phyloP scores from a whole-genome alignment of 1,140 invertebrate genomes.

The Drosophila nebulosa region DNA sequence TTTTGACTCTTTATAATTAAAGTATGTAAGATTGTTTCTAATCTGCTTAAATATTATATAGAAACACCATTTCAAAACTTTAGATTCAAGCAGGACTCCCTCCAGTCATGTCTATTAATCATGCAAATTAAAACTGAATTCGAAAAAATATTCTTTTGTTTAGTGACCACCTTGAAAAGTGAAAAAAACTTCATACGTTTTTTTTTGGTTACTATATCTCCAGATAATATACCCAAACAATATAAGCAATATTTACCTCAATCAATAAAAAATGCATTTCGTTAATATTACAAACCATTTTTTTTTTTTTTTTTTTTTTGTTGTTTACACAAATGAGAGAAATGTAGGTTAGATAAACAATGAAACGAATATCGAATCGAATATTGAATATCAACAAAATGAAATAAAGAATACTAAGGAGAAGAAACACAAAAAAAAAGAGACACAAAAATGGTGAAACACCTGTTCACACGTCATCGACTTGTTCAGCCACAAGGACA shows the following conservation, averaged over 20 bases:
- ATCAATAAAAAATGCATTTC: neutral
- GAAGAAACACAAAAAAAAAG: neutral
- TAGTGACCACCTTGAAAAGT: too few relatives aligned
- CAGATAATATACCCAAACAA: neutral
- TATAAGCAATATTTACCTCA: neutral
- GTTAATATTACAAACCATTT: neutral
- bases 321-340: neutral
- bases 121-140: too few relatives aligned
- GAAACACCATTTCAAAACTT: too few relatives aligned
- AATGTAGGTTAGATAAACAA: constrained; percentile 1
- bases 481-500: neutral
- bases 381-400: neutral
- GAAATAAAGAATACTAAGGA: neutral
- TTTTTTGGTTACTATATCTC: neutral
- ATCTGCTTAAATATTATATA: too few relatives aligned
- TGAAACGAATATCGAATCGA: neutral
- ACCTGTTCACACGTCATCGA: neutral
- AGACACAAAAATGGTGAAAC: neutral
- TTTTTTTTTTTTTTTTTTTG: neutral
- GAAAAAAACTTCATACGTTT: too few relatives aligned
- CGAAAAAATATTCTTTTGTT: too few relatives aligned
- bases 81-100: too few relatives aligned
- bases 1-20: too few relatives aligned
- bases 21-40: too few relatives aligned
- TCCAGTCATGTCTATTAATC: too few relatives aligned